These are phyloP conservation scores for Pantala flavescens DNA, from an alignment of 1,140 invertebrate genomes.

Conservation along the genomic window DNA sequence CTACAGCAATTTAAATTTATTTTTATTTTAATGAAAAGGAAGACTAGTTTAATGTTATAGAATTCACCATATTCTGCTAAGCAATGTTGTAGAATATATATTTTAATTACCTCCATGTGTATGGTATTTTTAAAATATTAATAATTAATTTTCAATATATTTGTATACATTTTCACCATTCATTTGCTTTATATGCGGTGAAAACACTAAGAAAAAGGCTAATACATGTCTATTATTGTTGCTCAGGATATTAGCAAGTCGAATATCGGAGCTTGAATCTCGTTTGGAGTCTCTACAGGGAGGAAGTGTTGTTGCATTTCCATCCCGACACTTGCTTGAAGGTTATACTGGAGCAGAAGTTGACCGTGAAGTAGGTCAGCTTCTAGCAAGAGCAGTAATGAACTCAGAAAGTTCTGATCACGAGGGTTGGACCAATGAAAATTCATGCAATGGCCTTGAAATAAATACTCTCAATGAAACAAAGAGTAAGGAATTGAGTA, in stretches of 20 bases:
- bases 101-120: no score
- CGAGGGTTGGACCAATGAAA: neutral
- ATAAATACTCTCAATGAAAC: neutral
- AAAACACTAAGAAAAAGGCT: no score
- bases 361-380: constrained; percentile 28
- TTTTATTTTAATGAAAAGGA: no score
- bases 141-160: no score
- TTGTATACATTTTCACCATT: no score
- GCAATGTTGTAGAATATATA: no score
- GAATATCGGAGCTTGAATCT: constrained; percentile 45
- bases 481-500: neutral
- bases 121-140: no score
- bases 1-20: no score
- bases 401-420: neutral
- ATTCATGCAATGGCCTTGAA: neutral
- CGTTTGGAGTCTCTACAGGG: constrained; percentile 32
- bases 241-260: constrained; percentile 43
- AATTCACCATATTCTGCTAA: no score
- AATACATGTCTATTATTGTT: no score
- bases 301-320: constrained; percentile 33
- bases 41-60: no score
- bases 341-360: constrained; percentile 42
- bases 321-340: constrained; percentile 42
- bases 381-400: neutral
- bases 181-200: no score